phyloP scores from a whole-genome alignment of 2,888 invertebrate genomes.

The Corbicula japonica region DNA sequence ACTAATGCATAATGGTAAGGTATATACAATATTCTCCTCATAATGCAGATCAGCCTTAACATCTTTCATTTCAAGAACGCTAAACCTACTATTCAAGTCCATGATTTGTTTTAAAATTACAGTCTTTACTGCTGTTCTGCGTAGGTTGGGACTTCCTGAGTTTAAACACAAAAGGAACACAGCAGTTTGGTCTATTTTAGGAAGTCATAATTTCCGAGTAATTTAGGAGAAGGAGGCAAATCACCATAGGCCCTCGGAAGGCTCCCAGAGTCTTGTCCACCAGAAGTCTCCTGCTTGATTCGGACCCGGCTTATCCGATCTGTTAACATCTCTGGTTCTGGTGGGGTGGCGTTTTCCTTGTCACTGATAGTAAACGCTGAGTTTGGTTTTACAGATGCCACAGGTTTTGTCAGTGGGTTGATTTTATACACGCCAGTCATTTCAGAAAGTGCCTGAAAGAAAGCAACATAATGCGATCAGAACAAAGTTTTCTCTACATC shows the following conservation, averaged over 20 bases:
- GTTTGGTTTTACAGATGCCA: background rate
- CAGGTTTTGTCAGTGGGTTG: slow-evolving; percentile 18
- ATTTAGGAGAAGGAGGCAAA: slow-evolving; percentile 47
- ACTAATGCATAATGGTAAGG: too few species aligned
- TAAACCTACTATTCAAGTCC: background rate
- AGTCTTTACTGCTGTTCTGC: background rate
- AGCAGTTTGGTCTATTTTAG: background rate
- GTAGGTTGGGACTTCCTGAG: background rate
- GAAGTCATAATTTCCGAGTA: slow-evolving; percentile 46
- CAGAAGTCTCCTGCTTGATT: background rate
- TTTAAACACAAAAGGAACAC: background rate
- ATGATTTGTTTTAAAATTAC: background rate
- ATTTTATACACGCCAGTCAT: slow-evolving; percentile 52
- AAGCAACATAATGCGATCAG: background rate
- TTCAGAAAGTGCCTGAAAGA: slow-evolving; percentile 44
- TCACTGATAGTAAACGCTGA: slow-evolving; percentile 1
- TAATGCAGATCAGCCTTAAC: background rate
- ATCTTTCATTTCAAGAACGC: background rate
- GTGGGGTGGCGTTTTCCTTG: slow-evolving; percentile 56
- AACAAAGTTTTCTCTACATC: background rate
- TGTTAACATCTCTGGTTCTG: slow-evolving; percentile 58
- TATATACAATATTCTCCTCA: too few species aligned
- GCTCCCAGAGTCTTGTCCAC: too few species aligned
- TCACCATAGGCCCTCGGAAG: too few species aligned
- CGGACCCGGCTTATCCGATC: slow-evolving; percentile 24